Base-by-base conservation (phyloP, 2,113 vertebrate species). In the Eubucco bourcierii region DNA sequence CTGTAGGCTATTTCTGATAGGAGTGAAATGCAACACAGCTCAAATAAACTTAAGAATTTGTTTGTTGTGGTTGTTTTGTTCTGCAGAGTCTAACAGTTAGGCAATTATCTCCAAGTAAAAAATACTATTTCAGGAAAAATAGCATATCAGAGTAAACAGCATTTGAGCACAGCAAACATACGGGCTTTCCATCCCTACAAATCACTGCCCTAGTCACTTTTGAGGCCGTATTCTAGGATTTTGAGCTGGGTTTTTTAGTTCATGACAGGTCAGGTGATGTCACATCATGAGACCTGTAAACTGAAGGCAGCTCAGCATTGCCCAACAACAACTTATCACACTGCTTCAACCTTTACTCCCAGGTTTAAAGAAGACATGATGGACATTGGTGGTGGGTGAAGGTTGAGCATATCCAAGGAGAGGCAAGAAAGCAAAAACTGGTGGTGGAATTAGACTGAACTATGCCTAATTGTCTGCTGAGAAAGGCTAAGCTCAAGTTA, bases 241-340 rank as follows among this genome's bases (percentile, higher is more conserved):
- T 39, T 11, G 63, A 34, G 12, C 17, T 46, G 28, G 33, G 31
- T 75, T 84, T 7, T 46, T 17, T 53, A 66, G 23, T 39, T 7
- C 7, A 33, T 17, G 9, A 4, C 15, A 33, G 24, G 31, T 52
- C 15, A 37, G 24, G 31, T 52, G 34, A 17, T 18, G 24, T 56
- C 5, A 4, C 20, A 34, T 47, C 50, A 37, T 18, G 16, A 10
- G 56, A 25, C 16, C 16, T 17, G 17, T n/a, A n/a, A 72, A n/a
- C 15, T 29, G 27, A 76, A 81, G 68, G 33, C 18, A 67, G 31
- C 15, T 82, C 44, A 72, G 28, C 31, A 19, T 10, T 46, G 18
- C 14, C 33, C 18, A 44, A 0, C 0, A 0, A 39, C 10, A 53
- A 6, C 14, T 1, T 15, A 41, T 41, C 14, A 5, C 23, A n/a